phyloP scores from a whole-genome alignment of 2,113 vertebrate species.

The Xerus inauris region DNA sequence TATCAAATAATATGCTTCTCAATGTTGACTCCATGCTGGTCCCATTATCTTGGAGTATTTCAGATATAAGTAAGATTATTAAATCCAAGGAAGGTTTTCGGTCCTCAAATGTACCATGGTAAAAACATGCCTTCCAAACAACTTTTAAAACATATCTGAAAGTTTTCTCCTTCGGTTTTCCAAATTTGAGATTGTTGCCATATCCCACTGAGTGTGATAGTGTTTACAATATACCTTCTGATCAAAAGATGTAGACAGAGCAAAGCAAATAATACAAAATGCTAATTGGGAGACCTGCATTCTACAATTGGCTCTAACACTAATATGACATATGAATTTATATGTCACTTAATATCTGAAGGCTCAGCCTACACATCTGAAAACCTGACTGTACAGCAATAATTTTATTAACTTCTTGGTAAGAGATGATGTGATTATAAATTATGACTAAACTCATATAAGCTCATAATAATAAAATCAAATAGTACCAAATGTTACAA shows the following conservation, averaged over 20 bases:
- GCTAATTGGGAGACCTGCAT: not conserved
- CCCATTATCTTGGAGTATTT: not conserved
- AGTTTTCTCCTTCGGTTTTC: not conserved
- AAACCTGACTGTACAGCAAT: not conserved
- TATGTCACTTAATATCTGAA: not conserved
- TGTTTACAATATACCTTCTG: not conserved
- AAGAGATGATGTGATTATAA: not conserved
- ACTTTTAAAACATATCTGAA: not conserved
- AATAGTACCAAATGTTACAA: not conserved
- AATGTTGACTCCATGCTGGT: not conserved
- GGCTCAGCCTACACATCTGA: not conserved
- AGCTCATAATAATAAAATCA: not conserved
- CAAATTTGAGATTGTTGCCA: not conserved
- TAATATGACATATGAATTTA: not conserved
- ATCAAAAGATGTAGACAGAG: not conserved
- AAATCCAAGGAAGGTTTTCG: slow-evolving; percentile 9
- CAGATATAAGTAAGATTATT: not conserved
- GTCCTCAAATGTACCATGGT: not conserved
- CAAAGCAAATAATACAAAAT: not conserved
- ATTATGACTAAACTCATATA: not conserved
- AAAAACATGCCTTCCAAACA: slow-evolving; percentile 19
- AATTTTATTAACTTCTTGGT: not conserved
- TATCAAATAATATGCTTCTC: not conserved
- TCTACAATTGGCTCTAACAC: not conserved
- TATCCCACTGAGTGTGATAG: not conserved